Percentiles rank a stretch among this genome's conserved stretches.
phyloP scores from a whole-genome alignment of 2,888 invertebrate species.

The Drosophila austrosaltans region DNA sequence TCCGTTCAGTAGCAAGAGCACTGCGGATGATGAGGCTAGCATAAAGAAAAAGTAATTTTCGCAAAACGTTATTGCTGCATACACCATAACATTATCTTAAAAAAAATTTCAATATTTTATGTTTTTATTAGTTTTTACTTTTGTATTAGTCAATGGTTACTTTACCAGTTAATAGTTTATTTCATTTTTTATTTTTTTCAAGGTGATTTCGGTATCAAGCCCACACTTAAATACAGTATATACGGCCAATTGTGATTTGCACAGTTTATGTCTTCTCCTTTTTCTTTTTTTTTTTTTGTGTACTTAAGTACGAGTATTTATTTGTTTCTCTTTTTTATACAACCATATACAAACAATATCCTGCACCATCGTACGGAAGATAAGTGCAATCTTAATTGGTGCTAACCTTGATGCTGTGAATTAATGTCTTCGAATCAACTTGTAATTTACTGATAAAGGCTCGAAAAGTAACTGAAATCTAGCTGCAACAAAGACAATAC shows the following conservation, averaged over 20 bases:
- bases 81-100: neutral
- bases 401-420: constrained; percentile 29
- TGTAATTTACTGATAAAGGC: neutral
- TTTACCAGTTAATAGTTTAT: neutral
- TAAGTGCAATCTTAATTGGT: constrained; percentile 7
- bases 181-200: neutral
- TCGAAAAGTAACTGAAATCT: neutral
- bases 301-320: neutral
- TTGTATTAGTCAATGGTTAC: neutral
- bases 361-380: neutral
- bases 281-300: neutral
- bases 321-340: neutral
- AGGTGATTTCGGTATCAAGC: neutral
- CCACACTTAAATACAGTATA: constrained; percentile 2
- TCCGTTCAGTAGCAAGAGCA: neutral
- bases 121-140: neutral
- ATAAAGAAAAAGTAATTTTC: constrained; percentile 1
- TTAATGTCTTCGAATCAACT: constrained; percentile 4
- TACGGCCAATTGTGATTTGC: constrained; percentile 8
- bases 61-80: neutral
- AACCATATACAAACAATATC: neutral
- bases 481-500: constrained; percentile 6
- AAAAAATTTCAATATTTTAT: neutral
- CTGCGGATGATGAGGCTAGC: neutral
- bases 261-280: neutral